phyloP scores from a whole-genome alignment of 2,797 vertebrate species.

The Lacerta bilineata region DNA sequence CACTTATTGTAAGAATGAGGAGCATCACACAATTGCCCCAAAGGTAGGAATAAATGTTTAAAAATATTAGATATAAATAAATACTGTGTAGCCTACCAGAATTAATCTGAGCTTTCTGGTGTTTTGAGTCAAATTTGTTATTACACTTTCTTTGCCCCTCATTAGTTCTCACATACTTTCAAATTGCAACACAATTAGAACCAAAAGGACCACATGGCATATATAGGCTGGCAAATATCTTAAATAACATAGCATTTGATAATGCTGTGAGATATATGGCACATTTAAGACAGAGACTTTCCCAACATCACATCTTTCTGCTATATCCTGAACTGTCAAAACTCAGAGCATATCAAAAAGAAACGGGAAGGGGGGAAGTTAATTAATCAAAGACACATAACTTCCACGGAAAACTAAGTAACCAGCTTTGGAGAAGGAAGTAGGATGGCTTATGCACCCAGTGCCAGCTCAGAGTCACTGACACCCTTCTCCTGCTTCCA shows the following conservation, averaged over 20 bases:
- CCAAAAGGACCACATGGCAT: slow-evolving; percentile 3
- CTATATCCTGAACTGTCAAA: neutral
- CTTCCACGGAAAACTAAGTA: neutral
- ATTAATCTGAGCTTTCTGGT: slow-evolving; percentile 49
- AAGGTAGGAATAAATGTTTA: slow-evolving; percentile 59
- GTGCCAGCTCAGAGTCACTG: neutral
- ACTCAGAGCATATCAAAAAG: neutral
- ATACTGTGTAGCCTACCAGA: slow-evolving; percentile 27
- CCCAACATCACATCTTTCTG: neutral
- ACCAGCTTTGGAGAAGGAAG: neutral
- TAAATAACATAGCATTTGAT: accelerated
- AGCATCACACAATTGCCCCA: slow-evolving; percentile 60
- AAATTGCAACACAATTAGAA: slow-evolving; percentile 36
- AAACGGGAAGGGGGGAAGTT: too few species aligned
- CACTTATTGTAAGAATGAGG: slow-evolving; percentile 62
- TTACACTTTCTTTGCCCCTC: slow-evolving; percentile 55
- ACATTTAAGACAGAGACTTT: neutral
- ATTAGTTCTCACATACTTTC: slow-evolving; percentile 58
- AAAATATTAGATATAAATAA: slow-evolving; percentile 65
- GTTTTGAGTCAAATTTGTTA: slow-evolving; percentile 60
- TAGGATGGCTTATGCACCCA: neutral
- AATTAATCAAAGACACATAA: neutral
- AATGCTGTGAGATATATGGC: neutral
- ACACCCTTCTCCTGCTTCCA: neutral
- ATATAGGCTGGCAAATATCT: neutral